Conservation (phyloP, 2,113 vertebrate genomes). For the Athene noctua region DNA sequence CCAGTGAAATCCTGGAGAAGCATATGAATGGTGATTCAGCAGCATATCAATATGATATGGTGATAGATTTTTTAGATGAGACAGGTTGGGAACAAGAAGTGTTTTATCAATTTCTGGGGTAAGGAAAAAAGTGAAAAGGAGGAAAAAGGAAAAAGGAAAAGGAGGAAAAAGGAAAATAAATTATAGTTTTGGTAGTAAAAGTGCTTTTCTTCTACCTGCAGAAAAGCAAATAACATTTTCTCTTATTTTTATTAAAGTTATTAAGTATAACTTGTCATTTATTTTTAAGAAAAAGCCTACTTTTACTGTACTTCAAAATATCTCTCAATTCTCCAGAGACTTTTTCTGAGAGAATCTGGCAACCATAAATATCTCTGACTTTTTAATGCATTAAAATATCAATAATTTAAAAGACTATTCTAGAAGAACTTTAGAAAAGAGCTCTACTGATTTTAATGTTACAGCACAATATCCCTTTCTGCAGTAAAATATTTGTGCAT, state of each 20-base stretch:
- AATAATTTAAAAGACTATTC: constrained; percentile 34
- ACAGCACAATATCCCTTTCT: not conserved
- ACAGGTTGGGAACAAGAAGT: fast-evolving
- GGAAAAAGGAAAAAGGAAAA: too few relatives aligned
- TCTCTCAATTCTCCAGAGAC: not conserved
- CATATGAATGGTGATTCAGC: fast-evolving
- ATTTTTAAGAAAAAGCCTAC: constrained; percentile 22
- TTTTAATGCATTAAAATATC: constrained; percentile 36
- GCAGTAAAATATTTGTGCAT: not conserved
- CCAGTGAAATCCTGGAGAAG: not conserved
- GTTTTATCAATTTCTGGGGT: not conserved
- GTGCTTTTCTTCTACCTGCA: not conserved
- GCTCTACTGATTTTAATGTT: not conserved
- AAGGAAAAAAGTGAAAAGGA: not conserved
- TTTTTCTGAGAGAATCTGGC: not conserved
- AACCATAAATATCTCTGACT: not conserved
- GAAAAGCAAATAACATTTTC: not conserved
- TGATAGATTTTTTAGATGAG: not conserved
- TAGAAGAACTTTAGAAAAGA: not conserved
- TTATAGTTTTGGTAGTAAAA: not conserved
- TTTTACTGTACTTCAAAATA: not conserved
- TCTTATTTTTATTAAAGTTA: not conserved
- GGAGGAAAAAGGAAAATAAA: too few relatives aligned
- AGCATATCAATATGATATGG: fast-evolving
- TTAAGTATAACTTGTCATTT: not conserved